A percentile compares a stretch with the other conserved stretches of the same genome.
Evolutionary conservation across 1,140 invertebrate species (phyloP).

Genomic region (Phymorhynchus buccinoides): DNA sequence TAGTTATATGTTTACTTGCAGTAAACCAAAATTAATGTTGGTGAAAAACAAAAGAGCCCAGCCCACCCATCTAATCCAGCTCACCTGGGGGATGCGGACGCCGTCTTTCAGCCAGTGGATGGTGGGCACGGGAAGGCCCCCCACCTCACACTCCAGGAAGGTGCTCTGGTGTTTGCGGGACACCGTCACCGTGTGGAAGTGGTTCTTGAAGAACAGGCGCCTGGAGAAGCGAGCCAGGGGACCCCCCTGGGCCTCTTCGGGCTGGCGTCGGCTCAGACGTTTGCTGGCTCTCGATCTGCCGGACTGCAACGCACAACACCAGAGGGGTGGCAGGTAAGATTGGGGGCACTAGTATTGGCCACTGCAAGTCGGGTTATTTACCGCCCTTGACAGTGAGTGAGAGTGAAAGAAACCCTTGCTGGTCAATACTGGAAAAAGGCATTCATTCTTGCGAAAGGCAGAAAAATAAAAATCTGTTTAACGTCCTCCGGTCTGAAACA

Average conservation of each 20-base stretch:
- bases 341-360: too few species aligned
- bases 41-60: not conserved
- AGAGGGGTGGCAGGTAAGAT: not conserved
- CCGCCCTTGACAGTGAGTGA: too few species aligned
- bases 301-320: not conserved
- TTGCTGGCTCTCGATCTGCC: constrained; percentile 3
- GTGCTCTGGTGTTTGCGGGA: constrained; percentile 47
- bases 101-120: constrained; percentile 77
- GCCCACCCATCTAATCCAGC: not conserved
- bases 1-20: too few species aligned
- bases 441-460: not conserved
- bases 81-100: constrained; percentile 68
- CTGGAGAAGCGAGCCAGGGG: too few species aligned
- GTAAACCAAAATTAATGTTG: too few species aligned
- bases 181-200: constrained; percentile 37
- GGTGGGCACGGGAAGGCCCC: constrained; percentile 74
- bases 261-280: not conserved
- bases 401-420: not conserved
- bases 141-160: constrained; percentile 74
- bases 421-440: not conserved
- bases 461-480: not conserved
- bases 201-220: constrained; percentile 37
- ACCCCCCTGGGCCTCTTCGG: not conserved
- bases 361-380: not conserved
- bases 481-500: too few species aligned